Evolutionary conservation across 2,888 invertebrate genomes (phyloP).

Genomic region (Sarcophaga subvicina): DNA sequence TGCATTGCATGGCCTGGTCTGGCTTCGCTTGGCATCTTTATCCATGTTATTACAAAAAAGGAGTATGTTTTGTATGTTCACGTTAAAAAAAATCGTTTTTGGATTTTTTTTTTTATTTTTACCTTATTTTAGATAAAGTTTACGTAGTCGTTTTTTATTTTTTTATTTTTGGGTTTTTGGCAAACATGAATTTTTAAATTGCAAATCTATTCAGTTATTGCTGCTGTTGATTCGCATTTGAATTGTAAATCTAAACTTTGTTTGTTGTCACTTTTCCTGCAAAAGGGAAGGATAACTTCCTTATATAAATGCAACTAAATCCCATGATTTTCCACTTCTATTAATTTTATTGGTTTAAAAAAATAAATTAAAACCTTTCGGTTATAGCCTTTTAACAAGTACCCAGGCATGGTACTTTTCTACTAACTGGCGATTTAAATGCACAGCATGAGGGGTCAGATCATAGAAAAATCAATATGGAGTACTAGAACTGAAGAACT

Average conservation of each 20-base stretch:
- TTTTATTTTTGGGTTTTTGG: slow-evolving; percentile 12
- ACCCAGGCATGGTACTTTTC: too few relatives aligned
- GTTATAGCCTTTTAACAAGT: too few relatives aligned
- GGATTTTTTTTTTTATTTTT: not conserved
- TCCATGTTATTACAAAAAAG: slow-evolving; percentile 47
- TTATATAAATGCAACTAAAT: too few relatives aligned
- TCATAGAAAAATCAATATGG: not conserved
- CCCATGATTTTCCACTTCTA: too few relatives aligned
- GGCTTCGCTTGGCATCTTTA: not conserved
- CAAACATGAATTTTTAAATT: slow-evolving; percentile 60
- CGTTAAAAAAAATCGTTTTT: slow-evolving; percentile 28
- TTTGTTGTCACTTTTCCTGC: not conserved
- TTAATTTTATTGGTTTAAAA: too few relatives aligned
- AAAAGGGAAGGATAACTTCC: slow-evolving; percentile 1
- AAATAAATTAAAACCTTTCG: too few relatives aligned
- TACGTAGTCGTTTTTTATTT: not conserved
- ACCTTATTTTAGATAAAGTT: not conserved
- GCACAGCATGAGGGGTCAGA: too few relatives aligned
- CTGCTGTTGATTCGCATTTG: slow-evolving; percentile 32
- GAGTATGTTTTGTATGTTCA: slow-evolving; percentile 46
- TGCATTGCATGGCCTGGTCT: slow-evolving; percentile 21
- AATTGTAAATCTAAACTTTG: slow-evolving; percentile 58
- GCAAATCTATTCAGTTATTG: slow-evolving; percentile 59
- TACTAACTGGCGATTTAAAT: too few relatives aligned
- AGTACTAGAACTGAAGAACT: not conserved